Evolutionary conservation across 2,797 vertebrate species (phyloP).

Genomic region (Enteromius argenteus): DNA sequence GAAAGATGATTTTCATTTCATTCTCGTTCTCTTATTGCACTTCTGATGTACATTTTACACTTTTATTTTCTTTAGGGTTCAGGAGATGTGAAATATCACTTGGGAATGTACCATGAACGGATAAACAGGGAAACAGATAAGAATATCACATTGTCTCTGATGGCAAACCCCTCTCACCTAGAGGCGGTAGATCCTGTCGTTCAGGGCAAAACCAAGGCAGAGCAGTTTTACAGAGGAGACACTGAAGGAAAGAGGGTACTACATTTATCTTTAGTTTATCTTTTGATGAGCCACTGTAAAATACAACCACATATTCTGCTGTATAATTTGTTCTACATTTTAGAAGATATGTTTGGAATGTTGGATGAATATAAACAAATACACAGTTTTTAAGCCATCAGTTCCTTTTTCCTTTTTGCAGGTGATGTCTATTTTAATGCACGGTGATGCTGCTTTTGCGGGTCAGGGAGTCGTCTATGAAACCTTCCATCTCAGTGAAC

Average conservation of each 20-base stretch:
- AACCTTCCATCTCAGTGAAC: slow-evolving; percentile 93
- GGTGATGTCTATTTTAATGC: slow-evolving; percentile 93
- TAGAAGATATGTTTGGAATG: background rate
- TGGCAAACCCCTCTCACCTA: slow-evolving; percentile 86
- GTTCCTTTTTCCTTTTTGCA: slow-evolving; percentile 54
- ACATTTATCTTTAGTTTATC: background rate
- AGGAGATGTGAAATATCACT: slow-evolving; percentile 86
- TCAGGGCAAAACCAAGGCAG: slow-evolving; percentile 87
- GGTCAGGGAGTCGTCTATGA: slow-evolving; percentile 94
- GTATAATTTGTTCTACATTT: background rate
- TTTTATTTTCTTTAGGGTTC: slow-evolving; percentile 75
- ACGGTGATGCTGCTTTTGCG: slow-evolving; percentile 91
- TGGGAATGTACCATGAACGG: slow-evolving; percentile 86
- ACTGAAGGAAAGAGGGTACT: slow-evolving; percentile 78
- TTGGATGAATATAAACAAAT: background rate
- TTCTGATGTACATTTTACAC: background rate
- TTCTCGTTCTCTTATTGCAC: background rate
- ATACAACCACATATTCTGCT: slow-evolving; percentile 8
- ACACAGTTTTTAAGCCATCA: background rate
- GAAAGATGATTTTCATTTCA: background rate
- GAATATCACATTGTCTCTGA: slow-evolving; percentile 82
- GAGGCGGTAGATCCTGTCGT: slow-evolving; percentile 87
- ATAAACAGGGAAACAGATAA: slow-evolving; percentile 84
- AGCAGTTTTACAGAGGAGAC: slow-evolving; percentile 87
- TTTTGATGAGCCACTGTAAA: background rate